Percentiles rank a stretch among this genome's conserved stretches.
Evolutionary conservation across 2,888 invertebrate species (phyloP).

Genomic region (Acrocera orbiculus): DNA sequence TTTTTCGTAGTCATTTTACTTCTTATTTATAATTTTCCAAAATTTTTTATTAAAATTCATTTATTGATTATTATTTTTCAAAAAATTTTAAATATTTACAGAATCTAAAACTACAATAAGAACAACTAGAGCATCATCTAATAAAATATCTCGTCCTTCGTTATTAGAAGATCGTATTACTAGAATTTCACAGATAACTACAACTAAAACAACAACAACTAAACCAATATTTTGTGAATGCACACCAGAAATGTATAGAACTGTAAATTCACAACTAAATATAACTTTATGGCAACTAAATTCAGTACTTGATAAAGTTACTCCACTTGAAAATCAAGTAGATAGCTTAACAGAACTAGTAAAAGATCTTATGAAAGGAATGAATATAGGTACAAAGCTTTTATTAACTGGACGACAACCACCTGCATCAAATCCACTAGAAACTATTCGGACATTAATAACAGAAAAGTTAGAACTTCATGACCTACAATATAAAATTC

Average conservation of each 20-base stretch:
- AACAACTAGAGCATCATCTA: neutral
- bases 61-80: too few relatives aligned
- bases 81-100: too few relatives aligned
- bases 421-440: slow-evolving; percentile 7
- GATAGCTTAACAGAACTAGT: slow-evolving; percentile 6
- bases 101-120: neutral
- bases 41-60: too few relatives aligned
- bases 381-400: slow-evolving; percentile 8
- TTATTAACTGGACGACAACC: slow-evolving; percentile 7
- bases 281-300: slow-evolving; percentile 4
- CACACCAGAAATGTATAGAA: slow-evolving; percentile 1
- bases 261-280: slow-evolving; percentile 2
- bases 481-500: slow-evolving; percentile 8
- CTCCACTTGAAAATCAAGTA: slow-evolving; percentile 5
- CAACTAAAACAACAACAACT: neutral
- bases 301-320: neutral
- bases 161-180: neutral
- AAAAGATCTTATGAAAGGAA: slow-evolving; percentile 4
- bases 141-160: neutral
- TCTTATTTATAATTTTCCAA: too few relatives aligned
- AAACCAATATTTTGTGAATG: slow-evolving; percentile 2
- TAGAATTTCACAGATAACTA: neutral
- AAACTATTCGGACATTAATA: slow-evolving; percentile 7
- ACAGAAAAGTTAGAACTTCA: slow-evolving; percentile 7
- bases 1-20: too few relatives aligned